Evolutionary conservation across 2,113 vertebrate genomes (phyloP).

Genomic region (Lipophrys pholis): DNA sequence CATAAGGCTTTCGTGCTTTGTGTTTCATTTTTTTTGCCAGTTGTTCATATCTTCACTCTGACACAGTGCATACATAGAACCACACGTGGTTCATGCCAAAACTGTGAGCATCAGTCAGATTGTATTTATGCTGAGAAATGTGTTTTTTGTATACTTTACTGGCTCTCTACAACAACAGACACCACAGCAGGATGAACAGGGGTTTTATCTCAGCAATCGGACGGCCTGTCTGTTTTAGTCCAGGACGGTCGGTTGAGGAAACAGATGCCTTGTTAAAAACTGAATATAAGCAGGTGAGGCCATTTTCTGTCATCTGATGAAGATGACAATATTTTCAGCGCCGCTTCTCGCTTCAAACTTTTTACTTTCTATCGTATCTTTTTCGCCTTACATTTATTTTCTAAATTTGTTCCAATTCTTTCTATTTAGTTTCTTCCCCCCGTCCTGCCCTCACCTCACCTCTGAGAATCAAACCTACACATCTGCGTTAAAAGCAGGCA

Average conservation of each 20-base stretch:
- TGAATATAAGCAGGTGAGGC: conserved; percentile 58
- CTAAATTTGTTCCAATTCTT: neutral
- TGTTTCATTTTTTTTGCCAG: conserved; percentile 19
- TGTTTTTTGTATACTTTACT: neutral
- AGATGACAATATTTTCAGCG: conserved; percentile 29
- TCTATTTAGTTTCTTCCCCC: conserved; percentile 24
- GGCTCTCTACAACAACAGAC: conserved; percentile 5
- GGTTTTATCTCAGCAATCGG: neutral
- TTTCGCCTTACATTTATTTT: neutral
- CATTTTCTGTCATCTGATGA: conserved; percentile 49
- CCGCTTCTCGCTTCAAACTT: conserved; percentile 5
- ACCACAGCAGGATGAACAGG: conserved; percentile 17
- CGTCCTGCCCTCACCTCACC: conserved; percentile 41
- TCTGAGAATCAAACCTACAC: conserved; percentile 55
- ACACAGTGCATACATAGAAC: neutral
- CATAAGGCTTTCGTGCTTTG: conserved; percentile 19
- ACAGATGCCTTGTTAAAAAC: conserved; percentile 51
- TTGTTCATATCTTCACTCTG: conserved; percentile 11
- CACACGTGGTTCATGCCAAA: neutral
- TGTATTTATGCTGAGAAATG: neutral
- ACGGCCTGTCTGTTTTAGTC: conserved; percentile 33
- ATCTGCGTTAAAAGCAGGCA: conserved; percentile 64
- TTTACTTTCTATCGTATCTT: neutral
- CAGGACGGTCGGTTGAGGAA: conserved; percentile 45
- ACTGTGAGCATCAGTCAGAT: neutral